Evolutionary conservation across 2,888 invertebrate genomes (phyloP).

Genomic region (Ernsta delagoae): DNA sequence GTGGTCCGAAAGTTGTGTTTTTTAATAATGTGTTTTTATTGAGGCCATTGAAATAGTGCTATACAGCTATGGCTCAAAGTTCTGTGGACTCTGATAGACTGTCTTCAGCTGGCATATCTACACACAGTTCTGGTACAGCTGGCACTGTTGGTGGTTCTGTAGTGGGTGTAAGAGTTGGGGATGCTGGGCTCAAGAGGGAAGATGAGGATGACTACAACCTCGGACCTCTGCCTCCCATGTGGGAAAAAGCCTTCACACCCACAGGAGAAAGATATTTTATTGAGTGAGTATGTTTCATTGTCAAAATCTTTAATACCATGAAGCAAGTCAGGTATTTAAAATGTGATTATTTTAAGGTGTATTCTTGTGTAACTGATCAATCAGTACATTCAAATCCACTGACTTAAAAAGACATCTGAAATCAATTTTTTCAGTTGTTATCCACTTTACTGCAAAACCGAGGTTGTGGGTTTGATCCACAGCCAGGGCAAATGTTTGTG

Average conservation of each 20-base stretch:
- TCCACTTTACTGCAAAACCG: too few species aligned
- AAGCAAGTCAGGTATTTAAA: too few species aligned
- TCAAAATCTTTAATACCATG: too few species aligned
- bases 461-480: too few species aligned
- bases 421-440: too few species aligned
- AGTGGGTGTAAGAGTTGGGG: conserved; percentile 74
- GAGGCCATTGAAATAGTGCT: conserved; percentile 18
- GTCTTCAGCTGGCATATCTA: conserved; percentile 79
- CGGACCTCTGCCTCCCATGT: conserved; percentile 96
- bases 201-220: conserved; percentile 90
- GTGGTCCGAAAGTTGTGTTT: conserved; percentile 32
- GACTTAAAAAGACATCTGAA: too few species aligned
- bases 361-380: too few species aligned
- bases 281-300: conserved; percentile 88
- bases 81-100: conserved; percentile 80
- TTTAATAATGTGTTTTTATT: conserved; percentile 31
- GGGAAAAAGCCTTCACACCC: conserved; percentile 99
- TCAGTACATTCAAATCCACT: too few species aligned
- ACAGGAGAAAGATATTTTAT: conserved; percentile 99
- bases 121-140: conserved; percentile 79
- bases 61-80: conserved; percentile 69
- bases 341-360: too few species aligned
- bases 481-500: too few species aligned
- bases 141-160: conserved; percentile 79
- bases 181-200: conserved; percentile 73